These are phyloP conservation scores for Hylaeus volcanicus DNA, from an alignment of 1,140 invertebrate species.

Conservation along the genomic window DNA sequence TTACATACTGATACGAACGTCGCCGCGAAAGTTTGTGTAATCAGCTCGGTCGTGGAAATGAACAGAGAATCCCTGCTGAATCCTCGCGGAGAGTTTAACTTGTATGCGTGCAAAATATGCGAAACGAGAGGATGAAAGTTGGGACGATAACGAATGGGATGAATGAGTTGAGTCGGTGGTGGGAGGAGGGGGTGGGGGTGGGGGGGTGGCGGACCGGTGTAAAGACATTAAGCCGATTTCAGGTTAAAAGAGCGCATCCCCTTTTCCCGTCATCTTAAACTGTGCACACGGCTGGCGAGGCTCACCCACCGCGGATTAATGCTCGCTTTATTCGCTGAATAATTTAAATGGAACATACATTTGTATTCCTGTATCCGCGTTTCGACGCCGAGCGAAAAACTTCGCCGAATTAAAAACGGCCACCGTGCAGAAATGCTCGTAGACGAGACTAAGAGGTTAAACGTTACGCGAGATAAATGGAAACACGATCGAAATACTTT, in stretches of 20 bases:
- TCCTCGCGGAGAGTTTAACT: conserved; percentile 3
- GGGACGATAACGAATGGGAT: conserved; percentile 24
- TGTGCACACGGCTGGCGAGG: conserved; percentile 9
- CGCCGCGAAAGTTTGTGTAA: conserved; percentile 47
- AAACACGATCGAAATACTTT: background rate
- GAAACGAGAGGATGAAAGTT: background rate
- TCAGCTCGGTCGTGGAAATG: conserved; percentile 22
- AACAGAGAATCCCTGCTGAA: background rate
- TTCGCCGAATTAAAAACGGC: background rate
- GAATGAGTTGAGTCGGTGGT: background rate
- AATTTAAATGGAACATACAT: conserved; percentile 47
- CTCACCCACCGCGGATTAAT: conserved; percentile 23
- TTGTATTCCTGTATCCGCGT: background rate
- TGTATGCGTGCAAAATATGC: conserved; percentile 40
- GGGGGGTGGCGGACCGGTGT: background rate
- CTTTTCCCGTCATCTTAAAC: conserved; percentile 33
- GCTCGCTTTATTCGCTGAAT: conserved; percentile 43
- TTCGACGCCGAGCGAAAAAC: background rate
- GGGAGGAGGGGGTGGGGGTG: background rate
- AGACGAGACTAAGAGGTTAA: too few species aligned
- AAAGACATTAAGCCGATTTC: conserved; percentile 57
- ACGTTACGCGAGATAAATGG: background rate
- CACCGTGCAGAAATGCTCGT: background rate
- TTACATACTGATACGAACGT: conserved; percentile 59
- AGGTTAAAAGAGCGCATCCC: conserved; percentile 34